Base-by-base conservation (phyloP, 2,888 invertebrate species). In the Tachystola acroxantha region DNA sequence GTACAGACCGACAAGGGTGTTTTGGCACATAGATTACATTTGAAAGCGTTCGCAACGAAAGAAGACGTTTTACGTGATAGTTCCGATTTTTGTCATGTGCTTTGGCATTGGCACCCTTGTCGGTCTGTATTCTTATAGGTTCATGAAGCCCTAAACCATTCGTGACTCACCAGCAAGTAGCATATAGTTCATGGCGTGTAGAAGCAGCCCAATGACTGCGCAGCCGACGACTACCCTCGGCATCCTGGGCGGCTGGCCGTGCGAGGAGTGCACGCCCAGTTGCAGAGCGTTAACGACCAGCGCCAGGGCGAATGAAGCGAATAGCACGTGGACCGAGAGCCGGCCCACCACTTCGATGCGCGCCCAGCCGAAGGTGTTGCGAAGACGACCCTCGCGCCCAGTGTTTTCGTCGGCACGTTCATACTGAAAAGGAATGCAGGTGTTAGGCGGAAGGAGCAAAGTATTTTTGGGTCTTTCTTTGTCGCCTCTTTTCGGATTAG, bases 361-460 rank as follows among this genome's bases (percentile, higher is more conserved):
- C 2, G 96, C 94, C 96, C 96, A 96, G 6, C 96, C 96, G 58
- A 97, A 97, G 0, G 96, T 97, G 70, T 96, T 96, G 43, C 93
- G 92, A 39, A 96, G 85, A 39, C 92, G 91, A 49, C 96, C 88
- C 50, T 93, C 94, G 3, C 75, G 64, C 0, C 82, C 86, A 72
- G 90, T 52, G 64, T 88, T 58, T 65, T 85, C 86, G 43, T 86
- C 86, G 1, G 85, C 82, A 29, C 85, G 70, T 39, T 86, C 82
- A 31, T 79, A 86, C 86, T 86, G 55, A 10, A 16, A 16, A 16
- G 16, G n/a, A n/a, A n/a, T n/a, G n/a, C n/a, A n/a, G n/a, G n/a
- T n/a, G 33, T 14, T 35, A 20, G 20, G 7, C 20, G 20, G 7
- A 6, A 6, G 4, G 20, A 6, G 4, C 4, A 6, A 20, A 6